phyloP scores from a whole-genome alignment of 2,113 vertebrate species.

The Catharus minimus region DNA sequence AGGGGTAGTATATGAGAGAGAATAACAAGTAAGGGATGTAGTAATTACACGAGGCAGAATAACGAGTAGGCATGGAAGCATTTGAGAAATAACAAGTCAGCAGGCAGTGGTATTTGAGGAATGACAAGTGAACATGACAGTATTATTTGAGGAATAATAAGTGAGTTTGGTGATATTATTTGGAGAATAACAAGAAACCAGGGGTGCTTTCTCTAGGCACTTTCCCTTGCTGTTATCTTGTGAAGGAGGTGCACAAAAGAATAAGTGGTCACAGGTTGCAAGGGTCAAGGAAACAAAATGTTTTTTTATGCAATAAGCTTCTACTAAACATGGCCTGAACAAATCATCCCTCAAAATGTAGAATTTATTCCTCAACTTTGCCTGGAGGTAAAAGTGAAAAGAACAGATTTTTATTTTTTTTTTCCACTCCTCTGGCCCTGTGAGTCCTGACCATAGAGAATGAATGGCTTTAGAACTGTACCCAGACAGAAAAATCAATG shows the following conservation, averaged over 20 bases:
- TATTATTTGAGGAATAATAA: slow-evolving; percentile 68
- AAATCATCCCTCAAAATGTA: slow-evolving; percentile 82
- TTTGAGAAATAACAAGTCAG: slow-evolving; percentile 67
- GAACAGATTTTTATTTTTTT: slow-evolving; percentile 76
- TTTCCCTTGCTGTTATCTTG: not conserved
- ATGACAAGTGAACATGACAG: slow-evolving; percentile 63
- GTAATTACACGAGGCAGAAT: slow-evolving; percentile 57
- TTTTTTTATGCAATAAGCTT: slow-evolving; percentile 74
- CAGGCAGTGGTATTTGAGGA: slow-evolving; percentile 48
- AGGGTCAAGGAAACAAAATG: slow-evolving; percentile 70
- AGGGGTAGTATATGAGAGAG: slow-evolving; percentile 46
- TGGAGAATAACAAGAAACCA: slow-evolving; percentile 63
- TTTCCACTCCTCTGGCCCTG: slow-evolving; percentile 70
- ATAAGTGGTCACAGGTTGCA: slow-evolving; percentile 66
- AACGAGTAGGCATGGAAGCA: slow-evolving; percentile 40
- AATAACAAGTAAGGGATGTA: slow-evolving; percentile 66
- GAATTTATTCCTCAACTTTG: slow-evolving; percentile 88
- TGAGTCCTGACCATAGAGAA: slow-evolving; percentile 93
- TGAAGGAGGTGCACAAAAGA: slow-evolving; percentile 48
- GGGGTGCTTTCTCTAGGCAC: slow-evolving; percentile 32
- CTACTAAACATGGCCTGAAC: slow-evolving; percentile 80
- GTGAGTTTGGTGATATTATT: slow-evolving; percentile 55
- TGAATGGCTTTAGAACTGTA: slow-evolving; percentile 93
- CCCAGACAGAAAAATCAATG: slow-evolving; percentile 99
- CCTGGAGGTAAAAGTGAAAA: slow-evolving; percentile 87